Conservation (phyloP, 1,140 invertebrate genomes). For the Eurosta solidaginis region DNA sequence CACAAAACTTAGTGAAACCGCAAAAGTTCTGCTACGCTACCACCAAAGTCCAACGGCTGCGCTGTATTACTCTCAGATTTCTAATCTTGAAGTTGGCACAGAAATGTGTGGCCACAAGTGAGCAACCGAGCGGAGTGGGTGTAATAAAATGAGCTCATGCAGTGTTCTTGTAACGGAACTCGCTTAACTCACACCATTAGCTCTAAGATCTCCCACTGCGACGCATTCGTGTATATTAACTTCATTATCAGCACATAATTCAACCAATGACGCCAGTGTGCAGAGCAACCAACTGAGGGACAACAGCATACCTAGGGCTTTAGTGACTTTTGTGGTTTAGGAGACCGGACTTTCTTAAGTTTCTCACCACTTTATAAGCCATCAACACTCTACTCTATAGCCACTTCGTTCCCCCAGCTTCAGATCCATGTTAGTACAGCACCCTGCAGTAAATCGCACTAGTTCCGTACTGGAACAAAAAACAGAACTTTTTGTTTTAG, state of each 20-base stretch:
- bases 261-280: not conserved
- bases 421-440: too few relatives aligned
- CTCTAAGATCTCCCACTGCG: not conserved
- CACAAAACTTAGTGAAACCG: not conserved
- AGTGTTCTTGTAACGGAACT: conserved; percentile 12
- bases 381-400: too few relatives aligned
- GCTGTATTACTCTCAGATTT: not conserved
- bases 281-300: not conserved
- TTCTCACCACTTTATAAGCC: too few relatives aligned
- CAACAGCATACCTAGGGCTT: not conserved
- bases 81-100: not conserved
- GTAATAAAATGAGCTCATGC: conserved; percentile 13
- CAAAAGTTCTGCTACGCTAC: not conserved
- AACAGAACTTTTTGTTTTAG: too few relatives aligned
- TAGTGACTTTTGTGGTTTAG: conserved; percentile 14
- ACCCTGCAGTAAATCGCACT: too few relatives aligned
- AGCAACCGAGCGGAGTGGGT: not conserved
- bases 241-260: not conserved
- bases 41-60: not conserved
- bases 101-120: not conserved
- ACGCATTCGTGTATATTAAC: conserved; percentile 16
- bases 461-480: too few relatives aligned
- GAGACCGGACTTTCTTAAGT: not conserved
- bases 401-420: too few relatives aligned
- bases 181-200: not conserved